Percentiles rank a stretch among this genome's conserved stretches.
phyloP scores from a whole-genome alignment of 2,797 vertebrate species.

The Fringilla coelebs region DNA sequence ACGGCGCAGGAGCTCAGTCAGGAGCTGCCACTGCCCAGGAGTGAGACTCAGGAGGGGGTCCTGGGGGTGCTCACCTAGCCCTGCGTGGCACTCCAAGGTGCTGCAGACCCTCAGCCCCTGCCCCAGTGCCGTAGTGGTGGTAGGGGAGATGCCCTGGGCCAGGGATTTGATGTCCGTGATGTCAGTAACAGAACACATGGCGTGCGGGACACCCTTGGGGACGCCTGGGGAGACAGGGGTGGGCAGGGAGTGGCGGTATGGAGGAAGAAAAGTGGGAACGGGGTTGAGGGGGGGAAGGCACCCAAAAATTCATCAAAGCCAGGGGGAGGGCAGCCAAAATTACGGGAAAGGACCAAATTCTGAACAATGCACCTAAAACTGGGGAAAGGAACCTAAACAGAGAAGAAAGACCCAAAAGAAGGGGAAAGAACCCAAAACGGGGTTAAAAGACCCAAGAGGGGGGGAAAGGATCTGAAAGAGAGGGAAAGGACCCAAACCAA shows the following conservation, averaged over 20 bases:
- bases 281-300: not conserved
- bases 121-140: not conserved
- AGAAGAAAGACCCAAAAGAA: not conserved
- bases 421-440: not conserved
- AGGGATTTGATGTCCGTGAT: constrained; percentile 67
- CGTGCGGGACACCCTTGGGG: constrained; percentile 19
- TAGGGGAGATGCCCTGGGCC: not conserved
- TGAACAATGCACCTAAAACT: not conserved
- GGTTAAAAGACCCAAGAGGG: not conserved
- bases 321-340: not conserved
- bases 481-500: not conserved
- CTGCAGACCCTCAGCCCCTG: not conserved
- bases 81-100: not conserved
- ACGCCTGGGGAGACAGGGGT: constrained; percentile 27
- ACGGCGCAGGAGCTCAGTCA: not conserved
- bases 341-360: not conserved
- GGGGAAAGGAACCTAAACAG: not conserved
- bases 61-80: not conserved
- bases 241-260: not conserved
- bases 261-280: not conserved
- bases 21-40: not conserved
- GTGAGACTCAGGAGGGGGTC: not conserved
- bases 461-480: not conserved
- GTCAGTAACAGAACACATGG: constrained; percentile 76
- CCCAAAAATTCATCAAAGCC: not conserved